Base-by-base conservation (phyloP, 1,140 invertebrate species). In the Drosophila micromelanica region DNA sequence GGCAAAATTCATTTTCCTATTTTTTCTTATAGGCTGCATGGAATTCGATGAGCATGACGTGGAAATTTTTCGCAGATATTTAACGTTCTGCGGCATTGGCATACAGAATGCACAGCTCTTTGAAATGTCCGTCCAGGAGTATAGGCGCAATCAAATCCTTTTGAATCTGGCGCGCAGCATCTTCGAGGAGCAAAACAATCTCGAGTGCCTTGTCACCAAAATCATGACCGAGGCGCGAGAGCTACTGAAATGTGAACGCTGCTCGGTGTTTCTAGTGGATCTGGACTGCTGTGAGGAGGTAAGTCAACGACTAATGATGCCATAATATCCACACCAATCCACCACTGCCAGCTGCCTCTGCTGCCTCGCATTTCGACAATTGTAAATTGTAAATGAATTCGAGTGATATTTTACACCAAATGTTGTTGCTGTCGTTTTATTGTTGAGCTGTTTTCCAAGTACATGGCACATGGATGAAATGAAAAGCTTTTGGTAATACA, bases 81-180 rank as follows among this genome's bases (percentile, higher is more conserved):
- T 99, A 13, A 98, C 97, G 5, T 99, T 99, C 92, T 99, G 98
- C 92, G 98, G 98, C 4, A 99, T 99, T 75, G 98, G 98, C 6
- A 97, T 99, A 78, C 98, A 98, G 93, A 99, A 99, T 93, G 98
- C 98, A 45, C 98, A 99, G 92, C 94, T 99, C 2, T 99, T 99
- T 92, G 97, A 99, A 93, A 95, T 98, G 65, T 99, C 98, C 20
- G 96, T 98, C 9, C 94, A 97, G 68, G 98, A 99, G 91, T 98
- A 98, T 91, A 95, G 97, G 79, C 94, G 97, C 80, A 99, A 99
- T 94, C 98, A 99, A 94, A 96, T 98, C 57, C 93, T 98, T 7
- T 93, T 98, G 73, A 97, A 97, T 78, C 93, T 98, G 78, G 97
- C 97, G 1, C 94, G 96, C 77, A 96, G 96, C 87, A 97, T 98